These are phyloP conservation scores for Armadillidium nasatum DNA, from an alignment of 1,140 invertebrate species.

Conservation along the genomic window DNA sequence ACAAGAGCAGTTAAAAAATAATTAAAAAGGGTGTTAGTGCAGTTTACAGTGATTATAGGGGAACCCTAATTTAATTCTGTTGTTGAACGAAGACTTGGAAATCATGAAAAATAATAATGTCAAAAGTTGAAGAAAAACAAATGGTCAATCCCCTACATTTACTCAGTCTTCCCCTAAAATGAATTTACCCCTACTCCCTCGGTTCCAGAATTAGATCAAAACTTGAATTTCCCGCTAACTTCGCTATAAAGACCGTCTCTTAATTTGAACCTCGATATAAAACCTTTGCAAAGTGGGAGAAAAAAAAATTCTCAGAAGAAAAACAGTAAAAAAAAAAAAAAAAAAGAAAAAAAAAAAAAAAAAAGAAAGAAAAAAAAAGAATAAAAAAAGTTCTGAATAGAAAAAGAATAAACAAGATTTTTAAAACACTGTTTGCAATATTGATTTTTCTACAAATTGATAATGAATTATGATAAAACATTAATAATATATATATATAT, in stretches of 20 bases:
- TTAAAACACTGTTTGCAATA: too few relatives aligned
- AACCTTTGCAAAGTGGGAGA: not conserved
- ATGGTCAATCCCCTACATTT: not conserved
- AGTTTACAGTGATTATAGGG: not conserved
- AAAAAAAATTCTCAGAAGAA: not conserved
- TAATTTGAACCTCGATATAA: not conserved
- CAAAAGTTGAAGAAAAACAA: slow-evolving; percentile 1
- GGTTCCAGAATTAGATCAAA: slow-evolving; percentile 4
- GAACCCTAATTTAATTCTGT: slow-evolving; percentile 1
- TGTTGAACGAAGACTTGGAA: not conserved
- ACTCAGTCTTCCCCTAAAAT: not conserved
- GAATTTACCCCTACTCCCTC: not conserved
- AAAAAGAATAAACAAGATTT: not conserved
- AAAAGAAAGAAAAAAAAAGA: not conserved
- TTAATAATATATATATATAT: too few relatives aligned
- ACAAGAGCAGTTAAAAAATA: not conserved
- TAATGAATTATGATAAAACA: too few relatives aligned
- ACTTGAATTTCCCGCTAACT: slow-evolving; percentile 7
- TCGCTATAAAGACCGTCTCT: not conserved
- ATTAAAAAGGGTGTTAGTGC: not conserved
- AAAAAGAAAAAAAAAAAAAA: not conserved
- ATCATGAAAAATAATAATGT: not conserved
- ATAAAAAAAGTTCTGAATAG: not conserved
- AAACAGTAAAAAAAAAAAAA: not conserved
- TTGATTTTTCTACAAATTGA: too few relatives aligned